Base-by-base conservation (phyloP, 2,888 invertebrate species). In the Gastracanthus pulcherrimus region DNA sequence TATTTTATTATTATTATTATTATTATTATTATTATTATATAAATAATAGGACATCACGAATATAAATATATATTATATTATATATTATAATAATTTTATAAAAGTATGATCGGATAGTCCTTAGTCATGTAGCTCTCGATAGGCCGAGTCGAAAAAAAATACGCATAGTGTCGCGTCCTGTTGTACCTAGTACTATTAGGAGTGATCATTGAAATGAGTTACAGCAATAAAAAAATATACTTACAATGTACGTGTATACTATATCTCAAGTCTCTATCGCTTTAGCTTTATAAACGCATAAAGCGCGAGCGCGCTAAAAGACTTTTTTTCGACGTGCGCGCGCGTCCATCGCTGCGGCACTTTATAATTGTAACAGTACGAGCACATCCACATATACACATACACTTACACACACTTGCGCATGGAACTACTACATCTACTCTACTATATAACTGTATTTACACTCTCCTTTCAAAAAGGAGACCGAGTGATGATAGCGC, bases 161-260 rank as follows among this genome's bases (percentile, higher is more conserved):
- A 70, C 45, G 26, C 64, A 38, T 51, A 78, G 87, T 85, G 83
- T 83, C 86, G 84, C 85, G 83, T 86, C 87, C 84, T 86, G 86
- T 88, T 88, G 90, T 90, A 89, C 87, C 86, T 88, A 88, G 89
- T 87, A 87, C 88, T 88, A 88, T 87, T 88, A 89, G 90, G 88
- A 90, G 89, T 88, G 87, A 76, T 55, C 41, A 55, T 51, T 29
- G 48, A 66, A 76, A 58, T 13, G 31, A 70, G 51, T 69, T 80
- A 23, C 67, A 67, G 62, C 45, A 31, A 60, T 38, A 55, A 81
- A 41, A 80, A 60, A 64, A 76, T 60, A 74, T 67, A 62, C 51
- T 67, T 67, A 41, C 76, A 72, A 45, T 72, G 69, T 64, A 76
- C 62, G 23, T 58, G 71, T 69, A 77, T 51, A 76, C 58, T 62